A percentile compares a stretch with the other conserved stretches of the same genome.
Conservation (phyloP, 2,888 invertebrate genomes). For the Leptopterna dolabrata region DNA sequence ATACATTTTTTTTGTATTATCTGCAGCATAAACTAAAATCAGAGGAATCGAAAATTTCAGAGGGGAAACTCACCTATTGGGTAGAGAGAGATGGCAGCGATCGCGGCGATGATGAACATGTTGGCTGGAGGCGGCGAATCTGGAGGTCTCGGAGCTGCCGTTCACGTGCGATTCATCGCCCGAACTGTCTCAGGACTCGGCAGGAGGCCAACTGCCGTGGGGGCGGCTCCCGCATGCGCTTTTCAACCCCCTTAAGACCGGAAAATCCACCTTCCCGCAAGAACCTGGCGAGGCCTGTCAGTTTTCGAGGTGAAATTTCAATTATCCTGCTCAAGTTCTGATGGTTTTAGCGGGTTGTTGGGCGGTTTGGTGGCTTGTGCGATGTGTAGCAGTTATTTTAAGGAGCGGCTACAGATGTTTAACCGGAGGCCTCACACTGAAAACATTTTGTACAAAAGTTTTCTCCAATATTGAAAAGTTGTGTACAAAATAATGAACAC, state of each 20-base stretch:
- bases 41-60: too few relatives aligned
- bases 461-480: too few relatives aligned
- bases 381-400: too few relatives aligned
- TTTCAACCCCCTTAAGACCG: not conserved
- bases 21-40: too few relatives aligned
- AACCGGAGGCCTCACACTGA: too few relatives aligned
- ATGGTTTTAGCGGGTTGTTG: not conserved
- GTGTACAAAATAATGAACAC: too few relatives aligned
- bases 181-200: slow-evolving; percentile 5
- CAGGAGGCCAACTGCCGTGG: not conserved
- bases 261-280: not conserved
- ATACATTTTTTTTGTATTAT: too few relatives aligned
- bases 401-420: too few relatives aligned
- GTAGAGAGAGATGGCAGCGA: slow-evolving; percentile 42
- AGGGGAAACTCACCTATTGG: slow-evolving; percentile 6
- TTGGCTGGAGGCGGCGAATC: not conserved
- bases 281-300: not conserved
- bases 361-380: too few relatives aligned
- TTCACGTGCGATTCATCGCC: slow-evolving; percentile 42
- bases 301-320: not conserved
- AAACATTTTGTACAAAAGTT: too few relatives aligned
- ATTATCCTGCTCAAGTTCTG: not conserved
- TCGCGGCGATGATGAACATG: slow-evolving; percentile 43
- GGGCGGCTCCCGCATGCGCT: slow-evolving; percentile 7
- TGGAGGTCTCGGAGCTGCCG: not conserved